A percentile compares a stretch with the other conserved stretches of the same genome.
Evolutionary conservation across 2,113 vertebrate genomes (phyloP).

Genomic region (Python bivittatus): DNA sequence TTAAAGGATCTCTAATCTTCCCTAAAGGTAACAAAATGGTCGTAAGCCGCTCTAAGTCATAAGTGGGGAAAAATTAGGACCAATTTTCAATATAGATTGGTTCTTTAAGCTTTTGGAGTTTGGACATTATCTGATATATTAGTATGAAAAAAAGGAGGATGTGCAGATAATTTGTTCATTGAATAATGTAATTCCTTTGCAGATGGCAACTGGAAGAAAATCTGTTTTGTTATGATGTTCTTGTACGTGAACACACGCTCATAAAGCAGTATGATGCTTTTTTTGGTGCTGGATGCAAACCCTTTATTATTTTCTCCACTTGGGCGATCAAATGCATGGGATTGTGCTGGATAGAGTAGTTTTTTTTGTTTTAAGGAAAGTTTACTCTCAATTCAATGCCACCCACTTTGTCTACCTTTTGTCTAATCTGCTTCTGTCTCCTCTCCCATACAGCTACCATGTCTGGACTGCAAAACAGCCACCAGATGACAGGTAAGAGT

Average conservation of each 20-base stretch:
- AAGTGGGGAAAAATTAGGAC: not conserved
- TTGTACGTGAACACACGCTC: not conserved
- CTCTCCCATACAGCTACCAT: not conserved
- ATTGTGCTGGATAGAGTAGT: not conserved
- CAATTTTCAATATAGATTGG: not conserved
- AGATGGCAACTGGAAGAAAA: not conserved
- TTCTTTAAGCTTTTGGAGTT: not conserved
- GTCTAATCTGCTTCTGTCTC: not conserved
- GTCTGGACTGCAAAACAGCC: not conserved
- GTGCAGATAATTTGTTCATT: not conserved
- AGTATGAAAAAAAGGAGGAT: not conserved
- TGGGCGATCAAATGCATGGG: not conserved
- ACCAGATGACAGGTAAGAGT: not conserved
- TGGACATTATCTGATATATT: not conserved
- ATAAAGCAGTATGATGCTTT: not conserved
- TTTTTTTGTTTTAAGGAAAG: not conserved
- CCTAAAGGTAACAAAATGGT: not conserved
- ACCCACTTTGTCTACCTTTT: not conserved
- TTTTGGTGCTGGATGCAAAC: not conserved
- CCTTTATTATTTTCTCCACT: not conserved
- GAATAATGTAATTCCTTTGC: not conserved
- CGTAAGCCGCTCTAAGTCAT: not conserved
- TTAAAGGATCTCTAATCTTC: not conserved
- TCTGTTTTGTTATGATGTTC: not conserved
- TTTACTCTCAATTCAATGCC: not conserved